Conservation (phyloP, 1,140 invertebrate species). For the Diachasma alloeum region DNA sequence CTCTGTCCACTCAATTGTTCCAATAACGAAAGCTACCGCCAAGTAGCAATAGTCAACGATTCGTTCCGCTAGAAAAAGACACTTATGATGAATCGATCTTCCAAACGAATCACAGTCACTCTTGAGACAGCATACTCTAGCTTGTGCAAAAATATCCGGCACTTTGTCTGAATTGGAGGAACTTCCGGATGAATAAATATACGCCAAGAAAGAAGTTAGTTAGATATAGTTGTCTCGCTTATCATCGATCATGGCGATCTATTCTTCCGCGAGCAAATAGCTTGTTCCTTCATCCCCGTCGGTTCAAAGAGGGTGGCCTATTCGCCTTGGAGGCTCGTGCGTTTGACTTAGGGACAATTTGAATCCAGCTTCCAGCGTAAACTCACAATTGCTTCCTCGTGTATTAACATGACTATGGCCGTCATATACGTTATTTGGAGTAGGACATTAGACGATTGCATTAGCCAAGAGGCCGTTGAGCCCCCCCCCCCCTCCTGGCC, state of each 20-base stretch:
- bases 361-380: conserved; percentile 4
- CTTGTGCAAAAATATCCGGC: background rate
- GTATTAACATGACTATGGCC: conserved; percentile 31
- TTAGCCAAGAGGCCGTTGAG: background rate
- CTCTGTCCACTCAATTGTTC: background rate
- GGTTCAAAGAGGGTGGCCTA: background rate
- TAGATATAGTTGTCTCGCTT: conserved; percentile 22
- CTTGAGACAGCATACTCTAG: background rate
- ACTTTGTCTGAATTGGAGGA: conserved; percentile 8
- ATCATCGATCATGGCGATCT: conserved; percentile 32
- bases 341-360: background rate
- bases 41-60: background rate
- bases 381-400: conserved; percentile 22
- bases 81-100: conserved; percentile 6
- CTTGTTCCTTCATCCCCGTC: background rate
- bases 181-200: conserved; percentile 12
- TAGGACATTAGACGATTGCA: conserved; percentile 14
- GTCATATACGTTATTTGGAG: conserved; percentile 15
- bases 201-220: conserved; percentile 4
- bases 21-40: background rate
- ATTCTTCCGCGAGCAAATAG: conserved; percentile 29
- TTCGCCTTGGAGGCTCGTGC: background rate
- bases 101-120: conserved; percentile 11
- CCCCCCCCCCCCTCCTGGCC: no score
- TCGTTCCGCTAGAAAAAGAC: background rate